Percentiles rank a stretch among this genome's conserved stretches.
phyloP scores from a whole-genome alignment of 2,797 vertebrate genomes.

The Australoheros facetus region DNA sequence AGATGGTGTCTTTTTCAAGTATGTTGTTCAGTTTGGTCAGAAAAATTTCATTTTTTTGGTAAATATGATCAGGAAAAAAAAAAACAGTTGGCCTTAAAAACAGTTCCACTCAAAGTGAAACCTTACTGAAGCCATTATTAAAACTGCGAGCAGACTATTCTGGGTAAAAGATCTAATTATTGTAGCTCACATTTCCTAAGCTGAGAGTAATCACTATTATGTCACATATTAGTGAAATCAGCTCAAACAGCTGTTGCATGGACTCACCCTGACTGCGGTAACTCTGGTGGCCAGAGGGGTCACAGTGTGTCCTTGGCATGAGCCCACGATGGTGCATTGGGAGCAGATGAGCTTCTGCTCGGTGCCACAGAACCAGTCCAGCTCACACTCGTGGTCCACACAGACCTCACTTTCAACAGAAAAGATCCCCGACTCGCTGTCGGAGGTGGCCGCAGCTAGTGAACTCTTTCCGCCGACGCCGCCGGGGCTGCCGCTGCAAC shows the following conservation, averaged over 20 bases:
- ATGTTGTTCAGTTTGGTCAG: neutral
- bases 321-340: slow-evolving; percentile 74
- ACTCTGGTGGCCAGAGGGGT: slow-evolving; percentile 79
- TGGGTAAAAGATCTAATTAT: neutral
- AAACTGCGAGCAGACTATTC: neutral
- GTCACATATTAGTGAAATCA: neutral
- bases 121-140: neutral
- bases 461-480: neutral
- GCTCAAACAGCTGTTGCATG: neutral
- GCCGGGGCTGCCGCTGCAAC: neutral
- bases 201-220: neutral
- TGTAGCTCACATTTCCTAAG: neutral
- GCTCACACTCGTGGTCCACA: slow-evolving; percentile 74
- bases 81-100: neutral
- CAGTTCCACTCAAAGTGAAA: neutral
- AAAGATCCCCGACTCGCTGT: slow-evolving; percentile 66
- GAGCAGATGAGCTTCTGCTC: slow-evolving; percentile 83
- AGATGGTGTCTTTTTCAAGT: neutral
- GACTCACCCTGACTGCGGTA: slow-evolving; percentile 80
- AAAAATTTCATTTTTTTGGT: neutral
- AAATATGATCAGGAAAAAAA: neutral
- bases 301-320: slow-evolving; percentile 82
- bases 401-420: slow-evolving; percentile 67
- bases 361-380: slow-evolving; percentile 84
- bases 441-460: slow-evolving; percentile 20